Percentiles rank a stretch among this genome's conserved stretches.
Conservation (phyloP, 2,888 invertebrate genomes). For the Drosophila atripex region DNA sequence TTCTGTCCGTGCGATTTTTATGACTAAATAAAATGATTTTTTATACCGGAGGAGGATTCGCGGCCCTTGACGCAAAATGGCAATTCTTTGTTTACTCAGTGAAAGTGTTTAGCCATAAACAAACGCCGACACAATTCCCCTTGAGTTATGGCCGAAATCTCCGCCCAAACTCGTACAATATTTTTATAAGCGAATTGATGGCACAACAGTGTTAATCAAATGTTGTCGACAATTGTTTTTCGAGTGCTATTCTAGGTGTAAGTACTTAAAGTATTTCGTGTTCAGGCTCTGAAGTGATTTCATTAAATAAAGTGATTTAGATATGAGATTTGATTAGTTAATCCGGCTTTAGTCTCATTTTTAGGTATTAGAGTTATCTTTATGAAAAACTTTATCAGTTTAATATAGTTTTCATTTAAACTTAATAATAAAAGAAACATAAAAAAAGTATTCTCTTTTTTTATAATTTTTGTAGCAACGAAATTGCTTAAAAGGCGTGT, state of each 20-base stretch:
- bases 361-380: too few species aligned
- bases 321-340: neutral
- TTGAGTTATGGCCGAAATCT: constrained; percentile 33
- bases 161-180: constrained; percentile 20
- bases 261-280: neutral
- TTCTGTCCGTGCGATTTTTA: constrained; percentile 69
- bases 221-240: constrained; percentile 48
- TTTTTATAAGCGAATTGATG: constrained; percentile 40
- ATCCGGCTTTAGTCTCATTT: neutral
- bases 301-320: neutral
- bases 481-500: neutral
- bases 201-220: constrained; percentile 49
- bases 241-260: constrained; percentile 5
- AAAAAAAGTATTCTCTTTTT: too few species aligned
- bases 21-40: constrained; percentile 71
- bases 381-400: too few species aligned
- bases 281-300: neutral
- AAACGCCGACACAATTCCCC: constrained; percentile 44
- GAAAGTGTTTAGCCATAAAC: constrained; percentile 69
- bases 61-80: constrained; percentile 63
- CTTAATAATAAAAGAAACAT: too few species aligned
- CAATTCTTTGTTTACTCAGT: constrained; percentile 64
- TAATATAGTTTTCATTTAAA: too few species aligned
- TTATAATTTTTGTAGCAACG: neutral
- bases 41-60: constrained; percentile 18